Evolutionary conservation across 1,140 invertebrate genomes (phyloP).

Genomic region (Drosophila nigrodunni): DNA sequence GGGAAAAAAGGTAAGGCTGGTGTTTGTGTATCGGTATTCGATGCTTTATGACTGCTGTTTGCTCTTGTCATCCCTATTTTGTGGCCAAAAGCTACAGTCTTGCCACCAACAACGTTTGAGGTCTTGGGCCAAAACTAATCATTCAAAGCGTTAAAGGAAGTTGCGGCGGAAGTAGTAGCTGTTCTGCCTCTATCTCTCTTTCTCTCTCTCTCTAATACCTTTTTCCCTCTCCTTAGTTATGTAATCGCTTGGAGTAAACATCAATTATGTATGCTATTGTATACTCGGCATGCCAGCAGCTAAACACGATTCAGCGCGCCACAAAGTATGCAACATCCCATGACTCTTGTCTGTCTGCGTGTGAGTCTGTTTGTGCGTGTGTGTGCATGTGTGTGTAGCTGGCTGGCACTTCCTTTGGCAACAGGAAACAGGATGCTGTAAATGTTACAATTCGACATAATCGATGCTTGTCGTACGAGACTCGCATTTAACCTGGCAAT

Average conservation of each 20-base stretch:
- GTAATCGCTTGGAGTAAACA: slow-evolving; percentile 51
- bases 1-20: no score
- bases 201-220: neutral
- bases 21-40: no score
- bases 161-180: slow-evolving; percentile 54
- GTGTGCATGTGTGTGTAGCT: slow-evolving; percentile 11
- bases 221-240: slow-evolving; percentile 4
- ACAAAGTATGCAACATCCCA: slow-evolving; percentile 69
- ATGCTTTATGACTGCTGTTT: no score
- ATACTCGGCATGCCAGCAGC: slow-evolving; percentile 58
- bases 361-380: slow-evolving; percentile 10
- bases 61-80: slow-evolving; percentile 41
- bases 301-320: slow-evolving; percentile 71
- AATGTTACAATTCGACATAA: slow-evolving; percentile 81
- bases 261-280: slow-evolving; percentile 75
- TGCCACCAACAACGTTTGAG: slow-evolving; percentile 22
- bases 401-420: slow-evolving; percentile 62
- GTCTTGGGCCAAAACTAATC: slow-evolving; percentile 68
- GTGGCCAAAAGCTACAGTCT: slow-evolving; percentile 46
- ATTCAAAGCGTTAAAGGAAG: slow-evolving; percentile 73
- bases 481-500: slow-evolving; percentile 80
- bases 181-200: slow-evolving; percentile 6
- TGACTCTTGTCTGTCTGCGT: neutral
- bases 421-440: slow-evolving; percentile 79
- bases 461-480: slow-evolving; percentile 80